These are phyloP conservation scores for Pedetes capensis DNA, from an alignment of 2,113 vertebrate species.

Conservation along the genomic window DNA sequence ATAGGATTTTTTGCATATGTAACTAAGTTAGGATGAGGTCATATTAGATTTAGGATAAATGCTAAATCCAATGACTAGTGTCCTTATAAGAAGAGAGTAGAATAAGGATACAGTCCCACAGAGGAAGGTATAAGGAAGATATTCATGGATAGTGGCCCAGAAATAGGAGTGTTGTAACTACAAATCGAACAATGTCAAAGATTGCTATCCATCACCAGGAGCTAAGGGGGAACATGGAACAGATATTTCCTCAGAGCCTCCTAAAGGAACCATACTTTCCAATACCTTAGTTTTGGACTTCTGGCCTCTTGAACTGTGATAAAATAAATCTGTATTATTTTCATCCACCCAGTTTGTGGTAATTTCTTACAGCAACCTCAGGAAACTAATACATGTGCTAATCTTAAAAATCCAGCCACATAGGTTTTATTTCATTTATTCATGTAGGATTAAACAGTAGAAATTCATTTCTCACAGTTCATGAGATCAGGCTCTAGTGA, in stretches of 20 bases:
- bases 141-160: background rate
- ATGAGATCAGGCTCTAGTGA: too few species aligned
- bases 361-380: background rate
- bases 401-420: background rate
- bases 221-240: rapidly evolving
- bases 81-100: background rate
- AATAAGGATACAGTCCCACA: background rate
- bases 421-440: too few species aligned
- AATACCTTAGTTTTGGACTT: background rate
- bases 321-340: background rate
- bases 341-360: background rate
- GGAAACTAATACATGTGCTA: background rate
- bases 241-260: background rate
- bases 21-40: background rate
- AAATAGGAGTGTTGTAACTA: background rate
- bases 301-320: background rate
- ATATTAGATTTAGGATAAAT: background rate
- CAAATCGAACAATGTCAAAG: background rate
- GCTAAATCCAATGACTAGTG: background rate
- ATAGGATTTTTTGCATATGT: background rate
- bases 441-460: too few species aligned
- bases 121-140: background rate
- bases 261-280: background rate
- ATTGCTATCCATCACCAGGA: background rate
- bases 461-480: too few species aligned